These are phyloP conservation scores for Microctonus aethiopoides DNA, from an alignment of 2,888 invertebrate species.

Conservation along the genomic window DNA sequence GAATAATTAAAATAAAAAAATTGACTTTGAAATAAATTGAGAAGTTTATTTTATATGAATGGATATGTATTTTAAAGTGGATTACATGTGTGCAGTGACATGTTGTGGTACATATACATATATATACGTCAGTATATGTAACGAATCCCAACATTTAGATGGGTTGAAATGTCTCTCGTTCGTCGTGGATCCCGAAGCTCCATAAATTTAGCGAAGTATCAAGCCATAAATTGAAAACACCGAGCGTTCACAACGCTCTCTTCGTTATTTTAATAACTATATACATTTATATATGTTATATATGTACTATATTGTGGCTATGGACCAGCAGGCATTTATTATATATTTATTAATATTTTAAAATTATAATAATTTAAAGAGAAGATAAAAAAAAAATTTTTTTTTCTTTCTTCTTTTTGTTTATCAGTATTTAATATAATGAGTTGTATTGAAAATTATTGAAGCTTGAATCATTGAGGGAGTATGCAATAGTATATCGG, in stretches of 20 bases:
- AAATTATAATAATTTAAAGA: no score
- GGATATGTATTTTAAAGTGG: neutral
- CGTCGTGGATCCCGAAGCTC: constrained; percentile 41
- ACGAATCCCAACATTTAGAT: constrained; percentile 25
- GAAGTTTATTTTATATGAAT: constrained; percentile 1
- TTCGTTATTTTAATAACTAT: neutral
- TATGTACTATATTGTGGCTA: no score
- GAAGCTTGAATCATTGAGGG: no score
- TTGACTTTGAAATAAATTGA: neutral
- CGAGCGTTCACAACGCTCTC: constrained; percentile 31
- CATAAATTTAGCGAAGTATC: constrained; percentile 57
- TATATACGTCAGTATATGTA: neutral
- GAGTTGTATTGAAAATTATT: no score
- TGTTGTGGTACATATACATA: neutral
- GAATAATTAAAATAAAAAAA: no score
- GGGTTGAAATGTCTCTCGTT: constrained; percentile 47
- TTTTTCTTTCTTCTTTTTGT: no score
- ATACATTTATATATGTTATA: neutral
- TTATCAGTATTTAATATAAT: no score
- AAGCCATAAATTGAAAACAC: constrained; percentile 59
- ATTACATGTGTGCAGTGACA: constrained; percentile 13
- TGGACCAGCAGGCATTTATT: no score
- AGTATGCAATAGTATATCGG: no score
- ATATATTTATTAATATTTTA: no score
- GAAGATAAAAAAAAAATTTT: no score